These are phyloP conservation scores for Diacarnus erythraeanus DNA, from an alignment of 37 sponge, comb jelly and placozoan species.

Conservation along the genomic window DNA sequence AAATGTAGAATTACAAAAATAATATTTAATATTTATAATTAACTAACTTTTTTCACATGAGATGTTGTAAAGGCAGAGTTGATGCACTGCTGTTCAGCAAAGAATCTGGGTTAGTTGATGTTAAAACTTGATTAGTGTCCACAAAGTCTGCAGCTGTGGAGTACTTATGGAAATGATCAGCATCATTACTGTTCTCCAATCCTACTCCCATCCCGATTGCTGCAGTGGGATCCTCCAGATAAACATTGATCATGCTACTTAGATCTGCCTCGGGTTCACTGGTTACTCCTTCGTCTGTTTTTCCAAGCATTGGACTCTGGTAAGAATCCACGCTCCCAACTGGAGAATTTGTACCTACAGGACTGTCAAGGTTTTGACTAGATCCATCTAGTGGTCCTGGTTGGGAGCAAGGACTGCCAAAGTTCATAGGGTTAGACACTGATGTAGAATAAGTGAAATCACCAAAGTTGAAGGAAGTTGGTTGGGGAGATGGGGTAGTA, in stretches of 20 bases:
- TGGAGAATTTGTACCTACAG: slow-evolving; percentile 41
- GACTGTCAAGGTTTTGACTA: slow-evolving; percentile 36
- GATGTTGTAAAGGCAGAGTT: slow-evolving; percentile 57
- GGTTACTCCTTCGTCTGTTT: slow-evolving; percentile 46
- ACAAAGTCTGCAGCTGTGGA: slow-evolving; percentile 36
- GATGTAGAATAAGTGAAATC: neutral
- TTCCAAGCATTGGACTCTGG: slow-evolving; percentile 37
- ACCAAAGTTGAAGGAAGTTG: neutral
- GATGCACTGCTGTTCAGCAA: slow-evolving; percentile 19
- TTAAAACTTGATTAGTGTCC: neutral
- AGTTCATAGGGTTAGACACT: slow-evolving; percentile 9
- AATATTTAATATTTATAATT: neutral
- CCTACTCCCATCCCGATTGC: slow-evolving; percentile 1
- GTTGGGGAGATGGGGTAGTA: slow-evolving; percentile 12
- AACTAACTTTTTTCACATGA: slow-evolving; percentile 5
- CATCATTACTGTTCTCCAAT: slow-evolving; percentile 22
- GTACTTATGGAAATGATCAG: slow-evolving; percentile 40
- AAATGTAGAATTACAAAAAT: neutral
- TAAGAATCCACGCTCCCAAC: slow-evolving; percentile 61
- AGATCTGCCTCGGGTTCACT: slow-evolving; percentile 53
- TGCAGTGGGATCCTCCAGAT: slow-evolving; percentile 36
- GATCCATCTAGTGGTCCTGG: slow-evolving; percentile 6
- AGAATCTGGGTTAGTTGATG: slow-evolving; percentile 28
- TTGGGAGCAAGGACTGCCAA: slow-evolving; percentile 20
- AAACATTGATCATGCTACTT: slow-evolving; percentile 64